Percentiles rank a stretch among this genome's conserved stretches.
Conservation (phyloP, 1,140 invertebrate species). For the Mercenaria mercenaria region DNA sequence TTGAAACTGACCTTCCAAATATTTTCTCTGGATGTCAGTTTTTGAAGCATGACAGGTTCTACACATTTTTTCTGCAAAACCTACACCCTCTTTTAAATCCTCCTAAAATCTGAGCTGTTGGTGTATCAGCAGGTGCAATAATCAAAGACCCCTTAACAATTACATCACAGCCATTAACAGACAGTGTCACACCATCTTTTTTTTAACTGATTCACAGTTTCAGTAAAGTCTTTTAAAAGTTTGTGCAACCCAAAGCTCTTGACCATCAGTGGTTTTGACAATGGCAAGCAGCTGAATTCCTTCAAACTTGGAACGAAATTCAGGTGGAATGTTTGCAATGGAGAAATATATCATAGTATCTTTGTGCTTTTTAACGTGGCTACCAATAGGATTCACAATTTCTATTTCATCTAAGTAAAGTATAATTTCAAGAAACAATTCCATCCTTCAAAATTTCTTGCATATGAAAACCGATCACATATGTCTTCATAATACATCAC, state of each 20-base stretch:
- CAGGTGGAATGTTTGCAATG: not conserved
- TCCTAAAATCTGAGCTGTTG: not conserved
- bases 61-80: not conserved
- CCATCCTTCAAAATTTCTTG: not conserved
- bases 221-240: not conserved
- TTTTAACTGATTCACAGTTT: not conserved
- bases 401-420: not conserved
- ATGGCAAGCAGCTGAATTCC: not conserved
- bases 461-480: not conserved
- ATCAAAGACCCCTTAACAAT: not conserved
- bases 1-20: not conserved
- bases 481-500: not conserved
- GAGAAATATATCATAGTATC: not conserved
- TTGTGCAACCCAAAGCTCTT: not conserved
- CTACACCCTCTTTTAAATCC: not conserved
- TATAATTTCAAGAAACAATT: not conserved
- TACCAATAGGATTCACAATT: constrained; percentile 10
- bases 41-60: not conserved
- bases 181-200: too few species aligned
- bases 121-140: not conserved
- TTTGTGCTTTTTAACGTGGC: not conserved
- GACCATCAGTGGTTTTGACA: not conserved
- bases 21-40: not conserved
- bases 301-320: not conserved
- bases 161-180: not conserved